Base-by-base conservation (phyloP, 2,888 invertebrate species). In the Clepsis dumicolana region DNA sequence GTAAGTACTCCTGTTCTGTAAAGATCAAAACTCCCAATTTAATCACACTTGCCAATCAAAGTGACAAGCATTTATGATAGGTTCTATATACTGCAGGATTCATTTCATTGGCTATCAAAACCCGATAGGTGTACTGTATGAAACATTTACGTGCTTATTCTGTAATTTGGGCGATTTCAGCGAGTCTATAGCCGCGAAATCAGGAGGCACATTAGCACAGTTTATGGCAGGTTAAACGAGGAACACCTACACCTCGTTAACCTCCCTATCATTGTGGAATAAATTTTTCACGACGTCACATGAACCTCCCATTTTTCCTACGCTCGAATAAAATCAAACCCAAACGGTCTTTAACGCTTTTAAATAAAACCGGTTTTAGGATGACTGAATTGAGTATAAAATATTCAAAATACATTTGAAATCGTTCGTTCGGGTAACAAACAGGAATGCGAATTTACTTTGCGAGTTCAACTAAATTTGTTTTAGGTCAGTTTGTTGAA, bases 191-290 rank as follows among this genome's bases (percentile, higher is more conserved):
- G 73, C 75, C 77, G 74, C 73, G 80, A 78, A 80, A 84, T 83
- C 79, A 80, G 80, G 80, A 77, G 85, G 84, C 87, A 82, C 85
- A 86, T 88, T 87, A 87, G 79, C 83, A 74, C 80, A 79, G 76
- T 86, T 87, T 86, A 86, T 84, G 79, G 83, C 80, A 80, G 80
- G 80, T 83, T 83, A 85, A 86, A 87, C 84, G 87, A 83, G 80
- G 77, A 83, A 82, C 83, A 86, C 85, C 85, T 83, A 79, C 79
- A 82, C 80, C 86, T 87, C 88, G 86, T 88, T 87, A 88, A 85
- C 84, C 84, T 83, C 80, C 81, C 84, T 84, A 84, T 85, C 84
- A 85, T 82, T 82, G 78, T 80, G 79, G 77, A 80, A 86, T 85
- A 87, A 80, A 85, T 85, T 82, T 79, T 75, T 74, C 77, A 74